phyloP scores from a whole-genome alignment of 2,113 vertebrate genomes.

The Limnothrissa miodon region DNA sequence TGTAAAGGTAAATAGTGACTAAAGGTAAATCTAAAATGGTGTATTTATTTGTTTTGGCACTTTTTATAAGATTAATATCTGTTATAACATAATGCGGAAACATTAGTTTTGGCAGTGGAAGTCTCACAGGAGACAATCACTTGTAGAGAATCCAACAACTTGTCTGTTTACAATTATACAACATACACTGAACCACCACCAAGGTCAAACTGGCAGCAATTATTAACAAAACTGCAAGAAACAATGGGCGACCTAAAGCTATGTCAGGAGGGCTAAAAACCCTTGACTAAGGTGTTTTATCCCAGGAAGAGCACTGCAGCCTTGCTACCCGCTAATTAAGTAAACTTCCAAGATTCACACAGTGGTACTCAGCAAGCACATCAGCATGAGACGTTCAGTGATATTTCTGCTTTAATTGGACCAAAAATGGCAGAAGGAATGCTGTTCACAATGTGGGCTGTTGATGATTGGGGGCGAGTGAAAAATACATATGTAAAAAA shows the following conservation, averaged over 20 bases:
- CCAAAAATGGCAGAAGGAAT: conserved; percentile 40
- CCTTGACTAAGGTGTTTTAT: conserved; percentile 29
- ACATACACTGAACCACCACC: not conserved
- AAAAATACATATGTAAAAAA: not conserved
- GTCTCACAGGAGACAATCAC: not conserved
- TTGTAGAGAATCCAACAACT: not conserved
- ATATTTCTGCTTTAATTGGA: conserved; percentile 62
- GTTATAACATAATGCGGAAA: no score
- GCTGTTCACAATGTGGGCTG: not conserved
- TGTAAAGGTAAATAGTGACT: not conserved
- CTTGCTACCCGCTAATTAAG: conserved; percentile 61
- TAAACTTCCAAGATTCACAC: conserved; percentile 50
- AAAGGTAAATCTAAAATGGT: no score
- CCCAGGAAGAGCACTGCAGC: not conserved
- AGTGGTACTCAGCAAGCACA: conserved; percentile 50
- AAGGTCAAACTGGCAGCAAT: conserved; percentile 53
- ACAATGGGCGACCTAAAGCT: conserved; percentile 44
- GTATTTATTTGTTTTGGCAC: no score
- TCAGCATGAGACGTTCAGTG: conserved; percentile 35
- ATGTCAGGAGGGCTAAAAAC: conserved; percentile 31
- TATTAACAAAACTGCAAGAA: conserved; percentile 51
- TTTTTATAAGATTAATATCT: no score
- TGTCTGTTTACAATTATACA: not conserved
- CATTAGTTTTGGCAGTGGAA: no score
- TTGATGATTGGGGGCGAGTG: not conserved